These are phyloP conservation scores for Raja brachyura DNA, from an alignment of 2,113 vertebrate species.

Conservation along the genomic window DNA sequence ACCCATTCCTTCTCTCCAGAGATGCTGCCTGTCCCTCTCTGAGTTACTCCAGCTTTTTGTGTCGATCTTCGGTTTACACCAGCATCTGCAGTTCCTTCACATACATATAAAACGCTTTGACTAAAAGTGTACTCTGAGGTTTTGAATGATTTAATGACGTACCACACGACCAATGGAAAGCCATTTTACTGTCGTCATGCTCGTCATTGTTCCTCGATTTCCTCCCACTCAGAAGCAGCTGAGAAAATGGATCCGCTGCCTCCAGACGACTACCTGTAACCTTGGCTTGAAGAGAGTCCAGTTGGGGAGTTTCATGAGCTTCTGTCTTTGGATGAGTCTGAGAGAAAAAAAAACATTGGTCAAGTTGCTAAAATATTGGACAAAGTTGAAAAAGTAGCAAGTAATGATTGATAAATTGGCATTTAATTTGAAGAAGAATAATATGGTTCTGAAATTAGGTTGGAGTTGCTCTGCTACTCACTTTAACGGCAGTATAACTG, in stretches of 20 bases:
- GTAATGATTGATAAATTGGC: neutral
- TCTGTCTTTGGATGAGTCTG: neutral
- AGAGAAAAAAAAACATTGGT: neutral
- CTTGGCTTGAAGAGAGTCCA: neutral
- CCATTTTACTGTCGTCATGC: neutral
- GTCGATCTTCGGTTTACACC: no score
- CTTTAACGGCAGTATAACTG: neutral
- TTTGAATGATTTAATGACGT: neutral
- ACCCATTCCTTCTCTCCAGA: no score
- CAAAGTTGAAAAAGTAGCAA: neutral
- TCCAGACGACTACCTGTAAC: neutral
- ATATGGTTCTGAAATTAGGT: neutral
- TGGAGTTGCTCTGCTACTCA: neutral
- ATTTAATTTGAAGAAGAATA: neutral
- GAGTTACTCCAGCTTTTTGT: no score
- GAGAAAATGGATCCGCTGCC: neutral
- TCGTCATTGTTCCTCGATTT: neutral
- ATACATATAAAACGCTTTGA: neutral
- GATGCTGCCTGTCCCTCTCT: no score
- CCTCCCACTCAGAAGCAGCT: neutral
- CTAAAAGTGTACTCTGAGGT: neutral
- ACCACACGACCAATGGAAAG: conserved; percentile 34
- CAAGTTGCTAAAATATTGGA: neutral
- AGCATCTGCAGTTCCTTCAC: no score
- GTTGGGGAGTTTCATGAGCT: neutral